These are phyloP conservation scores for Noctua fimbriata DNA, from an alignment of 2,888 invertebrate species.

Conservation along the genomic window DNA sequence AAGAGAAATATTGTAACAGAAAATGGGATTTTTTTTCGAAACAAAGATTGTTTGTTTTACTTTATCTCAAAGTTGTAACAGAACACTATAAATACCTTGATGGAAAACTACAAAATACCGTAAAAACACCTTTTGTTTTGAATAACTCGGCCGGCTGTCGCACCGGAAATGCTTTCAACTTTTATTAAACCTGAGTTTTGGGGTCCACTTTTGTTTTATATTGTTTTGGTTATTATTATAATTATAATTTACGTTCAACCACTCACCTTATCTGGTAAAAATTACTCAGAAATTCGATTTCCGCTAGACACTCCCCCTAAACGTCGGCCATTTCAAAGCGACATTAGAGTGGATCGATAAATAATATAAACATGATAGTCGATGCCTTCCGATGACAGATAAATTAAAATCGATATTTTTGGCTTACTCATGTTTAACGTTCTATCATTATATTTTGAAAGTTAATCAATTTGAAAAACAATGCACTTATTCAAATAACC, in stretches of 20 bases:
- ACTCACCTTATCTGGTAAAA: conserved; percentile 81
- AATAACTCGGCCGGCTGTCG: conserved; percentile 84
- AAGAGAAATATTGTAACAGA: conserved; percentile 49
- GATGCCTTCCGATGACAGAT: conserved; percentile 60
- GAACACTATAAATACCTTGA: conserved; percentile 45
- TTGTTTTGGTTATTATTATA: conserved; percentile 41
- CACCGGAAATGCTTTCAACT: conserved; percentile 82
- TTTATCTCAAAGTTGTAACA: conserved; percentile 32
- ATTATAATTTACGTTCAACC: conserved; percentile 59
- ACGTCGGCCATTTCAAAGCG: conserved; percentile 90
- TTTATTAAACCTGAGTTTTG: conserved; percentile 32
- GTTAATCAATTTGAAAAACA: background rate
- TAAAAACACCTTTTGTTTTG: conserved; percentile 87
- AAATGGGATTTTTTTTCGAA: conserved; percentile 30
- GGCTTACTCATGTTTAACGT: too few species aligned
- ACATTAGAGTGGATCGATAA: conserved; percentile 83
- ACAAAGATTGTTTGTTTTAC: conserved; percentile 25
- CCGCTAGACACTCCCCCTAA: conserved; percentile 89
- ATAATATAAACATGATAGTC: conserved; percentile 73
- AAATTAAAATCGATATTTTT: conserved; percentile 42
- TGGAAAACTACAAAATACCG: conserved; percentile 70
- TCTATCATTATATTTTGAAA: background rate
- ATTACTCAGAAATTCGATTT: conserved; percentile 82
- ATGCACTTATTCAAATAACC: background rate
- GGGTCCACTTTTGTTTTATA: conserved; percentile 27